These are phyloP conservation scores for Perdita meconis DNA, from an alignment of 2,888 invertebrate species.

Conservation along the genomic window DNA sequence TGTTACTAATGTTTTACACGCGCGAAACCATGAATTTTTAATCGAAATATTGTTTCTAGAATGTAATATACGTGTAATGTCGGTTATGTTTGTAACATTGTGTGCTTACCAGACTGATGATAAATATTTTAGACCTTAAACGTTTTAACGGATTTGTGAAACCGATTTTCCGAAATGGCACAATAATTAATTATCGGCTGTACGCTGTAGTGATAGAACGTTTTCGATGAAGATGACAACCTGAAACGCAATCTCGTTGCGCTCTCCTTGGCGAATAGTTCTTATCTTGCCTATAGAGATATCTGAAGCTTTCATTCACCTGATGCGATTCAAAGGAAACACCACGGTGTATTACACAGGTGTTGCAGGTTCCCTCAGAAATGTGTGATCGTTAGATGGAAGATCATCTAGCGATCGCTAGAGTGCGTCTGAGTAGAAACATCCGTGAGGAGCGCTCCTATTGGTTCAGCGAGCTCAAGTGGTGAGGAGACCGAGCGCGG, in stretches of 20 bases:
- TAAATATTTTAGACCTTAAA: slow-evolving; percentile 28
- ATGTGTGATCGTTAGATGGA: too few species aligned
- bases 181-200: slow-evolving; percentile 41
- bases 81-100: slow-evolving; percentile 33
- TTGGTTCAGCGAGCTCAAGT: too few species aligned
- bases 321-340: slow-evolving; percentile 14
- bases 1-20: slow-evolving; percentile 38
- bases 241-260: slow-evolving; percentile 25
- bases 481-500: too few species aligned
- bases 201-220: slow-evolving; percentile 34
- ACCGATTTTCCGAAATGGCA: slow-evolving; percentile 28
- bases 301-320: too few species aligned
- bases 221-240: neutral
- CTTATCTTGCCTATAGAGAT: slow-evolving; percentile 34
- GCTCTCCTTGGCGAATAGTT: slow-evolving; percentile 30
- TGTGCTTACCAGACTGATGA: slow-evolving; percentile 35
- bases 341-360: slow-evolving; percentile 46
- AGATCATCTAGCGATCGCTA: too few species aligned
- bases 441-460: too few species aligned
- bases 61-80: slow-evolving; percentile 52
- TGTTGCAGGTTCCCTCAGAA: too few species aligned
- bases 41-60: slow-evolving; percentile 48
- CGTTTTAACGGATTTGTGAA: slow-evolving; percentile 13
- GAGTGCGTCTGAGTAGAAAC: too few species aligned
- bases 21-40: slow-evolving; percentile 25